Evolutionary conservation across 2,113 vertebrate species (phyloP).

Genomic region (Notarius quadriscutis): DNA sequence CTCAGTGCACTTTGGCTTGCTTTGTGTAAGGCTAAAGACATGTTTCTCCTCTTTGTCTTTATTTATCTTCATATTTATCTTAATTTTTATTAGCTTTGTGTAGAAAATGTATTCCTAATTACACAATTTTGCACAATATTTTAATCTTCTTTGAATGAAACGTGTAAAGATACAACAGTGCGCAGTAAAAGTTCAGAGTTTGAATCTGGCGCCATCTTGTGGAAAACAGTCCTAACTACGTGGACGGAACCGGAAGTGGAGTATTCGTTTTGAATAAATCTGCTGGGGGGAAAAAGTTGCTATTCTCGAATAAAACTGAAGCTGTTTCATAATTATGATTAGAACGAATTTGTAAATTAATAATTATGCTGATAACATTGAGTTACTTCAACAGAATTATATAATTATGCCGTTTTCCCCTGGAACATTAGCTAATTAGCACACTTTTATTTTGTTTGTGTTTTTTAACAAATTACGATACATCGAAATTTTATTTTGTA

Average conservation of each 20-base stretch:
- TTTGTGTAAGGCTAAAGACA: background rate
- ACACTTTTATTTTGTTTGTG: background rate
- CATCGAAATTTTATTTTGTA: background rate
- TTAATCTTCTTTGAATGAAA: background rate
- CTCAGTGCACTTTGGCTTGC: background rate
- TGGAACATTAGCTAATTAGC: background rate
- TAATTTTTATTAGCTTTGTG: background rate
- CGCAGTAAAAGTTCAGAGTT: background rate
- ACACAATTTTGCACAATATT: background rate
- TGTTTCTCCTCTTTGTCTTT: background rate
- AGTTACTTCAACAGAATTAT: background rate
- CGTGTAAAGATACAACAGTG: too few species aligned
- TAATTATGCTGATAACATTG: background rate
- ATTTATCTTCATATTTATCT: background rate
- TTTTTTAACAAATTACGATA: background rate
- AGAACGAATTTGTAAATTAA: background rate
- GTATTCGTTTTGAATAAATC: background rate
- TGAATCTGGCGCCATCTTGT: constrained; percentile 6
- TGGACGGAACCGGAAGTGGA: background rate
- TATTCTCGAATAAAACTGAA: too few species aligned
- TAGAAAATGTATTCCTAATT: background rate
- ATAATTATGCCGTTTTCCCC: background rate
- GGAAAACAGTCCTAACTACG: background rate
- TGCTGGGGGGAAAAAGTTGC: too few species aligned
- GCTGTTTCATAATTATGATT: background rate